Evolutionary conservation across 2,113 vertebrate genomes (phyloP).

Genomic region (Alces alces): DNA sequence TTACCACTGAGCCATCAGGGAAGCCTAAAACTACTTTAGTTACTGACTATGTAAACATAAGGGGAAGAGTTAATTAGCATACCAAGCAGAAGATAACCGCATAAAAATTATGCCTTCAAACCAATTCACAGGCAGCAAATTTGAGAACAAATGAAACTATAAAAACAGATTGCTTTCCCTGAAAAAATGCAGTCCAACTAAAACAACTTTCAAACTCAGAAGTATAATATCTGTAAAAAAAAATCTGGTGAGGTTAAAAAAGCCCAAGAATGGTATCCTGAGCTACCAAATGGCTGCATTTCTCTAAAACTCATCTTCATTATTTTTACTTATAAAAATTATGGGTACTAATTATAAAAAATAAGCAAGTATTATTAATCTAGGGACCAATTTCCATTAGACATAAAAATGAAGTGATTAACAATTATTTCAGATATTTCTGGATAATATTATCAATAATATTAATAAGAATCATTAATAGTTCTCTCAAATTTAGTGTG

Average conservation of each 20-base stretch:
- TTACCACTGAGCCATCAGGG: not conserved
- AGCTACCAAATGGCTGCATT: not conserved
- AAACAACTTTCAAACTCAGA: not conserved
- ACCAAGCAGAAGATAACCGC: not conserved
- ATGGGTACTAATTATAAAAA: not conserved
- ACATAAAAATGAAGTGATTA: not conserved
- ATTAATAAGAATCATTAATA: not conserved
- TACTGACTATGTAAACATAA: not conserved
- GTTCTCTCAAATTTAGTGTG: not conserved
- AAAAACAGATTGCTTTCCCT: not conserved
- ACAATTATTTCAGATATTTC: constrained; percentile 15
- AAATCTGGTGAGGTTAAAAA: not conserved
- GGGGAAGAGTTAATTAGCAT: not conserved
- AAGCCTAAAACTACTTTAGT: not conserved
- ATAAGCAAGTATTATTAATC: not conserved
- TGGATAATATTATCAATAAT: not conserved
- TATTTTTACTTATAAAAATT: not conserved
- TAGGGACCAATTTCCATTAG: not conserved
- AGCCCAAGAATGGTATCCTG: not conserved
- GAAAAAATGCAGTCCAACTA: not conserved
- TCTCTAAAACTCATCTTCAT: not conserved
- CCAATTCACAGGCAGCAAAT: not conserved
- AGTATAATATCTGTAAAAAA: not conserved
- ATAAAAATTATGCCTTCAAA: constrained; percentile 14
- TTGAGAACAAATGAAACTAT: constrained; percentile 16